These are phyloP conservation scores for Pseudomyrmex pallidus DNA, from an alignment of 1,140 invertebrate species.

Conservation along the genomic window DNA sequence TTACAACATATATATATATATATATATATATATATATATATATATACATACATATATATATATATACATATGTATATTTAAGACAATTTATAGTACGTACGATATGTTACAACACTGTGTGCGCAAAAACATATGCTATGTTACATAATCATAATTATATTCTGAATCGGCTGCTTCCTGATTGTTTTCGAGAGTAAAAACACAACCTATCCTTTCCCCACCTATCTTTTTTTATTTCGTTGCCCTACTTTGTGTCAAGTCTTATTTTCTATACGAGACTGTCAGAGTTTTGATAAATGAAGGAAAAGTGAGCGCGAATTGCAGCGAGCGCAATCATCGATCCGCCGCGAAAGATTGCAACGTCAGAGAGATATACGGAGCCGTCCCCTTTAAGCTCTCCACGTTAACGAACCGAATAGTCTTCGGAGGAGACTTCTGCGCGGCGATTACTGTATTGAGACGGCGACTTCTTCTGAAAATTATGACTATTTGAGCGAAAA, in stretches of 20 bases:
- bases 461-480: constrained; percentile 44
- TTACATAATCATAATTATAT: background rate
- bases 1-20: too few relatives aligned
- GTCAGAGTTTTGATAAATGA: background rate
- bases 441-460: constrained; percentile 60
- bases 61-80: background rate
- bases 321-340: constrained; percentile 22
- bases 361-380: constrained; percentile 21
- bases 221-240: too few relatives aligned
- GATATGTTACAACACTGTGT: background rate
- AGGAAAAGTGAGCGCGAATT: background rate
- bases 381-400: constrained; percentile 52
- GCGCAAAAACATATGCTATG: background rate
- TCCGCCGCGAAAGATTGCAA: constrained; percentile 17
- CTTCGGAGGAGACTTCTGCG: constrained; percentile 33
- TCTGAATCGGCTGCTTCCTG: background rate
- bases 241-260: background rate
- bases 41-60: too few relatives aligned
- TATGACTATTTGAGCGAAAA: constrained; percentile 45
- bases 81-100: background rate
- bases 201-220: background rate
- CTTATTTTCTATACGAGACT: background rate
- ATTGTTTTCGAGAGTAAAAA: background rate
- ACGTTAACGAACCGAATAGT: constrained; percentile 61
- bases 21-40: too few relatives aligned